Evolutionary conservation across 2,113 vertebrate species (phyloP).

Genomic region (Ondatra zibethicus): DNA sequence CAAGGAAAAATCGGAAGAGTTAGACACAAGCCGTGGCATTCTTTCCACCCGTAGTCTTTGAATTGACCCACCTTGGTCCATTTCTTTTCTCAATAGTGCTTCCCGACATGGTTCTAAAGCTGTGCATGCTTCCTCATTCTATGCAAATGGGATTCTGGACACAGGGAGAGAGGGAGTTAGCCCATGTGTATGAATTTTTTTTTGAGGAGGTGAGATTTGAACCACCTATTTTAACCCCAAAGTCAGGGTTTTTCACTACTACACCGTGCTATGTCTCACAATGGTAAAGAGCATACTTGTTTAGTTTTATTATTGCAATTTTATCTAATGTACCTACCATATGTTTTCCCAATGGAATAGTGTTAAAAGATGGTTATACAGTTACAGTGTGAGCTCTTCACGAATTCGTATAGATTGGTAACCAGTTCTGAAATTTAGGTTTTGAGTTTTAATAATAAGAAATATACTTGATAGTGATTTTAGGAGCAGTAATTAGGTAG

Average conservation of each 20-base stretch:
- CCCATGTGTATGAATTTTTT: background rate
- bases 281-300: background rate
- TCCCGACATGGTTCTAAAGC: background rate
- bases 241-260: background rate
- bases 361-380: background rate
- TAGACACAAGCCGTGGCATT: background rate
- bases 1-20: background rate
- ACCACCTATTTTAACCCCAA: background rate
- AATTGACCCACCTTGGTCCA: background rate
- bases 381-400: background rate
- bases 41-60: background rate
- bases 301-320: background rate
- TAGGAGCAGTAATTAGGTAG: background rate
- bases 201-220: background rate
- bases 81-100: background rate
- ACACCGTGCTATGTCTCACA: background rate
- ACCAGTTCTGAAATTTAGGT: background rate
- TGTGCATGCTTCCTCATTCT: background rate
- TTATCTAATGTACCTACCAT: background rate
- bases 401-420: background rate
- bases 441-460: background rate
- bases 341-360: background rate
- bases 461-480: background rate
- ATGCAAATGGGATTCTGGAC: background rate
- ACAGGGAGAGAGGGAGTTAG: background rate